Percentiles rank a stretch among this genome's conserved stretches.
These are phyloP conservation scores for Leptopilina drosophilae DNA, from an alignment of 2,888 invertebrate genomes.

Conservation along the genomic window DNA sequence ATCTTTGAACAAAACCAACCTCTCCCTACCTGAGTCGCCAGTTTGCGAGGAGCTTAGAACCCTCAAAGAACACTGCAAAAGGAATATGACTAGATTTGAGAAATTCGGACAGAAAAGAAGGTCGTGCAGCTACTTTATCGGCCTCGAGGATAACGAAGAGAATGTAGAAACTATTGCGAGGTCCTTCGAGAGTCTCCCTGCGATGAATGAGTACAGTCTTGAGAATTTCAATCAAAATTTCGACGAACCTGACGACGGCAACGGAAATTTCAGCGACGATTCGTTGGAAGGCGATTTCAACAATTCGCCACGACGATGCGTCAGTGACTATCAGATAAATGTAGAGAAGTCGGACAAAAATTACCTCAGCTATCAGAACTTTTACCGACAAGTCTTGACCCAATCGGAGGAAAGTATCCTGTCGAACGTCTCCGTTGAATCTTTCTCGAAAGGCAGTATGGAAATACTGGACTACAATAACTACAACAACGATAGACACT, in stretches of 20 bases:
- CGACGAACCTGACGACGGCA: conserved; percentile 79
- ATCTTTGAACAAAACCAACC: conserved; percentile 75
- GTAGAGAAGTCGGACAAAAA: conserved; percentile 70
- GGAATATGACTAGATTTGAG: conserved; percentile 76
- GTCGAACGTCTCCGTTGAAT: conserved; percentile 72
- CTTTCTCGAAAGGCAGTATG: conserved; percentile 69
- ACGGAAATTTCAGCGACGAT: conserved; percentile 88
- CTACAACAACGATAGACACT: conserved; percentile 73
- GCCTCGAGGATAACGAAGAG: conserved; percentile 78
- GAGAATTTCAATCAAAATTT: conserved; percentile 66
- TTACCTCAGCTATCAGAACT: conserved; percentile 59
- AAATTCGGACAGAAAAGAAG: conserved; percentile 78
- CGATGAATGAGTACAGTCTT: conserved; percentile 68
- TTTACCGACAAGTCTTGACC: conserved; percentile 62
- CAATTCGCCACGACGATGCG: conserved; percentile 82
- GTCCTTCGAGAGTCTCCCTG: conserved; percentile 73
- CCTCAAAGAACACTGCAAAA: conserved; percentile 69
- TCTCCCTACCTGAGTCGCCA: conserved; percentile 89
- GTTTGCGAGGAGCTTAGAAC: conserved; percentile 86
- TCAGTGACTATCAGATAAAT: conserved; percentile 88
- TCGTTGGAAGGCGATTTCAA: conserved; percentile 84
- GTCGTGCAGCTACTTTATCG: conserved; percentile 83
- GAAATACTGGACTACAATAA: conserved; percentile 69
- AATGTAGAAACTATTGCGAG: conserved; percentile 68
- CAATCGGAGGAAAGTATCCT: conserved; percentile 73